Percentiles rank a stretch among this genome's conserved stretches.
These are phyloP conservation scores for Serilophus lunatus DNA, from an alignment of 2,113 vertebrate species.

Conservation along the genomic window DNA sequence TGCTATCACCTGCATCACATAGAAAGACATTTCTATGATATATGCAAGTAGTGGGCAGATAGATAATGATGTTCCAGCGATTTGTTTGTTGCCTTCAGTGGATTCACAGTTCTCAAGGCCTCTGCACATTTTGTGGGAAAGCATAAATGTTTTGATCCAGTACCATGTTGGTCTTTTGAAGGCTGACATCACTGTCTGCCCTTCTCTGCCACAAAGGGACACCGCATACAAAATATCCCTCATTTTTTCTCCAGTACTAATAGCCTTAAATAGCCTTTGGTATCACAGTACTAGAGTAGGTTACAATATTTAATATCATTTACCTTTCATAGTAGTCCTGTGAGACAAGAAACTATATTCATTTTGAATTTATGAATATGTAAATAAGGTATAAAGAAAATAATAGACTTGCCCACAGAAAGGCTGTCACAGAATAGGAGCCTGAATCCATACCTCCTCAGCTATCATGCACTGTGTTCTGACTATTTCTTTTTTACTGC, in stretches of 20 bases:
- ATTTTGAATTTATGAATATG: background rate
- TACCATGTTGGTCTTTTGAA: background rate
- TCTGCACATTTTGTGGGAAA: background rate
- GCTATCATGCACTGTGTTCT: background rate
- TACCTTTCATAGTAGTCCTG: background rate
- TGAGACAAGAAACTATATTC: background rate
- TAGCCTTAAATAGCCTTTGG: background rate
- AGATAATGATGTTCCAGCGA: background rate
- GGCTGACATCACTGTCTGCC: background rate
- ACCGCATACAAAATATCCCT: background rate
- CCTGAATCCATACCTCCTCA: background rate
- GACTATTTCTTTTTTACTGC: background rate
- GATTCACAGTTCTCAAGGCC: background rate
- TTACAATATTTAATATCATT: conserved; percentile 8
- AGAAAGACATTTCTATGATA: background rate
- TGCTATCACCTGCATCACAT: background rate
- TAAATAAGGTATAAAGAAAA: background rate
- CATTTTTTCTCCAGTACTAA: background rate
- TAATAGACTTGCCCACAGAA: background rate
- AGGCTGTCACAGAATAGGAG: background rate
- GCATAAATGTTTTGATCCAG: background rate
- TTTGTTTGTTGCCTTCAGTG: background rate
- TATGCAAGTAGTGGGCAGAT: background rate
- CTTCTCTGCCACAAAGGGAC: background rate
- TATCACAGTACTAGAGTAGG: background rate